Percentiles rank a stretch among this genome's conserved stretches.
Conservation (phyloP, 2,888 invertebrate species). For the Lasioglossum villosulum region DNA sequence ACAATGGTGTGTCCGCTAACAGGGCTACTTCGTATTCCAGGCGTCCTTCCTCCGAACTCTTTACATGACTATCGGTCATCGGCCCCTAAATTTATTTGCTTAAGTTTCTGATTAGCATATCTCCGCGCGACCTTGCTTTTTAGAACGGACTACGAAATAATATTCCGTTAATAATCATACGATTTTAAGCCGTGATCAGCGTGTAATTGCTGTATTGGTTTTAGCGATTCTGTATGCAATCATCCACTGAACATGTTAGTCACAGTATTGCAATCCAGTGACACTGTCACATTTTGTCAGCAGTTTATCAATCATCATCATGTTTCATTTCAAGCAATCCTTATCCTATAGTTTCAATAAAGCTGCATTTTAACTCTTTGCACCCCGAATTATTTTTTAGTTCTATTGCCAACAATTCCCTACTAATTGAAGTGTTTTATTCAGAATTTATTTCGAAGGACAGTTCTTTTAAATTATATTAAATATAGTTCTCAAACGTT, state of each 20-base stretch:
- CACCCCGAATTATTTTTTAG: too few relatives aligned
- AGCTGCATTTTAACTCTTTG: not conserved
- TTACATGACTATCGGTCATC: constrained; percentile 49
- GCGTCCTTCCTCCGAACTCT: constrained; percentile 31
- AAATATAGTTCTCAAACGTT: too few relatives aligned
- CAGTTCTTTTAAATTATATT: too few relatives aligned
- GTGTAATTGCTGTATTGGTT: not conserved
- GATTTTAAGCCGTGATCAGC: not conserved
- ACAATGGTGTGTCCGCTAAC: constrained; percentile 18
- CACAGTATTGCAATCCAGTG: not conserved
- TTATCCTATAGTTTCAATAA: not conserved
- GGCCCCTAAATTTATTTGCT: constrained; percentile 28
- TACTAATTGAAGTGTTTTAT: too few relatives aligned
- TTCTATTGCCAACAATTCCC: too few relatives aligned
- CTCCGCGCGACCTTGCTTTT: not conserved
- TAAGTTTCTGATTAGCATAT: constrained; percentile 49
- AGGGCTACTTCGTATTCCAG: constrained; percentile 42
- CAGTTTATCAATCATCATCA: not conserved
- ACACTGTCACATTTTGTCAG: not conserved
- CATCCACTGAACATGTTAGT: not conserved
- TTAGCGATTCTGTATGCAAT: not conserved
- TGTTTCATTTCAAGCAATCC: too few relatives aligned
- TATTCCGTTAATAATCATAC: not conserved
- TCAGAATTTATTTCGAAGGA: too few relatives aligned
- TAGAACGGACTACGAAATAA: not conserved